Evolutionary conservation across 2,888 invertebrate genomes (phyloP).

Genomic region (Oscheius sp.): DNA sequence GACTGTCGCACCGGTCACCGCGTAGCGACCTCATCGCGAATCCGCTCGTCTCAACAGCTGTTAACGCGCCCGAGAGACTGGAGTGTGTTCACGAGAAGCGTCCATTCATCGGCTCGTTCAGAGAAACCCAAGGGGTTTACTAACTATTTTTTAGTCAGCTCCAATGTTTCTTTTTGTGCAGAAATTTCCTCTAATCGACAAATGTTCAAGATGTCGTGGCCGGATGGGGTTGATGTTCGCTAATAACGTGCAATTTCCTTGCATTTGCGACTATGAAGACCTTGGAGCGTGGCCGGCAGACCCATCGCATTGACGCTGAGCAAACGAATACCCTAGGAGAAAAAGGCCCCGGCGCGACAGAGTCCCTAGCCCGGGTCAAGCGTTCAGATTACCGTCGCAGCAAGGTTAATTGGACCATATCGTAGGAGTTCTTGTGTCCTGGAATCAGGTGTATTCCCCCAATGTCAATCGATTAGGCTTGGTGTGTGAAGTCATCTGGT

Average conservation of each 20-base stretch:
- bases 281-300: conserved; percentile 27
- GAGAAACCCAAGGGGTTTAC: conserved; percentile 29
- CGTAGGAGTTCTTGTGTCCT: not conserved
- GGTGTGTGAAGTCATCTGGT: conserved; percentile 36
- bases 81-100: conserved; percentile 33
- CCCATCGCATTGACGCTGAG: conserved; percentile 35
- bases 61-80: conserved; percentile 18
- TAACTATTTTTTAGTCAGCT: not conserved
- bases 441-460: conserved; percentile 16
- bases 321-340: conserved; percentile 36
- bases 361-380: conserved; percentile 10
- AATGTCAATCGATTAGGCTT: conserved; percentile 26
- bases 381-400: conserved; percentile 21
- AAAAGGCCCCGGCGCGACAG: conserved; percentile 8
- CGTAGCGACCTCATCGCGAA: conserved; percentile 30
- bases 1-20: conserved; percentile 33
- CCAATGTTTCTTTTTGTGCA: too few species aligned
- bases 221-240: not conserved
- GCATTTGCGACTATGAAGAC: conserved; percentile 34
- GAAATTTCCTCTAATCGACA: too few species aligned
- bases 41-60: conserved; percentile 33
- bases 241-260: conserved; percentile 28
- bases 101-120: conserved; percentile 30
- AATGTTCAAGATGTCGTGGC: too few species aligned
- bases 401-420: not conserved